Evolutionary conservation across 2,888 invertebrate genomes (phyloP), one percentile per base, ranked within the genome.

Genomic region (Shargacucullia verbasci): DNA sequence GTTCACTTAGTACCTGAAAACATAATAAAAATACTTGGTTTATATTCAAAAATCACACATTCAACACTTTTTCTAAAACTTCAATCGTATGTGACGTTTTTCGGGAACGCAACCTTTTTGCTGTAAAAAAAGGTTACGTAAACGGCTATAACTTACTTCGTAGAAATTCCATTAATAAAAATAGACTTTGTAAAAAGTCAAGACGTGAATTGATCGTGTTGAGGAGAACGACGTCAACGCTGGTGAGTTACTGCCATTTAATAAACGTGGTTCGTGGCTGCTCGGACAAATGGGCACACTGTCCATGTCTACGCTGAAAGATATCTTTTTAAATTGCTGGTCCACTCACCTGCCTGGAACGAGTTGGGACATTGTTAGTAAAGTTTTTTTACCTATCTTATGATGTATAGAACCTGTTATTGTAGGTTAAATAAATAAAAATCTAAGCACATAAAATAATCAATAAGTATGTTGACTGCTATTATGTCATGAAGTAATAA

Each of bases 271-370:
- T 35, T 39, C 15, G 48, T 44, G 37, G 43, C 44, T 43, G 47
- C 25, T 33, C 27, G 50, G 72, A 72, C 55, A 65, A 66, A 71
- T 58, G 43, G 63, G 50, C 38, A 4, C 43, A 41, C 52, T 60
- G 64, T 41, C 69, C 62, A 37, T 58, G 78, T 70, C 66, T 68
- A 46, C 34, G 29, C 37, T 66, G 69, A 69, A 76, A 56, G 60
- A 74, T 70, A 73, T 58, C 72, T 71, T 68, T 29, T 65, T 75
- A 73, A 73, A 80, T 74, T 76, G 64, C 71, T 47, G 55, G 73
- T 73, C 67, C 73, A 70, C 40, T 71, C 53, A 73, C 29, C 29
- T 29, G 29, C 60, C 73, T 55, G 50, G 31, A 31, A 46, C 45
- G 43, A n/a, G 10, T 38, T 5, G 9, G 39, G 39, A 44, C 25